Base-by-base conservation (phyloP, 1,140 invertebrate species). In the Drosophila elegans region DNA sequence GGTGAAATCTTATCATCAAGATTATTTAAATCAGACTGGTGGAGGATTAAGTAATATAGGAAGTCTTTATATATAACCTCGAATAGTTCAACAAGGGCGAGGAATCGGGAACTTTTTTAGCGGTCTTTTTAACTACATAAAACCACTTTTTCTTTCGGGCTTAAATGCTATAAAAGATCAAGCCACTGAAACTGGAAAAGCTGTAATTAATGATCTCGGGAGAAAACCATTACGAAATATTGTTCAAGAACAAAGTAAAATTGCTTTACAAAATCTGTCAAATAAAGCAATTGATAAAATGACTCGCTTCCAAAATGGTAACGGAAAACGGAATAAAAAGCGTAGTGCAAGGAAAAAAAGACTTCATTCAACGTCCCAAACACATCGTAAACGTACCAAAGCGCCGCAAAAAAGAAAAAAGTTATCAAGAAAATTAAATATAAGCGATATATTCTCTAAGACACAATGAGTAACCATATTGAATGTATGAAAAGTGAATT, bases 401-500 rank as follows among this genome's bases (percentile, higher is more conserved):
- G 0, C 16, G 16, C 10, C 5, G 5, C 16, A 21, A 21, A 21
- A 21, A 21, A 21, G 16, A 21, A 21, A 21, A 11, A 44, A 21
- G 29, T 3, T 3, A 11, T 11, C 0, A 25, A 27, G 4, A 39
- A 27, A 54, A 4, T 29, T 48, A 39, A 53, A 25, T 21, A 34
- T 45, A 2, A 9, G 6, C 6, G 13, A 42, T 16, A 55, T 55
- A 27, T 44, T 56, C 29, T 36, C 25, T 0, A 56, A 56, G 11
- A 9, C 21, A 54, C 41, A 54, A 41, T 54, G 36, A 54, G 16
- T 41, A 54, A 25, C 10, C 16, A 54, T 29, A 42, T 55, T n/a
- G 21, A 29, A 29, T 42, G 16, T 29, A 42, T 29, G 16, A 55
- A 55, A 42, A 29, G 21, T 3, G 12, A 41, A 38, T 7, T 54